A percentile compares a stretch with the other conserved stretches of the same genome.
phyloP scores from a whole-genome alignment of 2,113 vertebrate genomes.

The Toxostoma redivivum region DNA sequence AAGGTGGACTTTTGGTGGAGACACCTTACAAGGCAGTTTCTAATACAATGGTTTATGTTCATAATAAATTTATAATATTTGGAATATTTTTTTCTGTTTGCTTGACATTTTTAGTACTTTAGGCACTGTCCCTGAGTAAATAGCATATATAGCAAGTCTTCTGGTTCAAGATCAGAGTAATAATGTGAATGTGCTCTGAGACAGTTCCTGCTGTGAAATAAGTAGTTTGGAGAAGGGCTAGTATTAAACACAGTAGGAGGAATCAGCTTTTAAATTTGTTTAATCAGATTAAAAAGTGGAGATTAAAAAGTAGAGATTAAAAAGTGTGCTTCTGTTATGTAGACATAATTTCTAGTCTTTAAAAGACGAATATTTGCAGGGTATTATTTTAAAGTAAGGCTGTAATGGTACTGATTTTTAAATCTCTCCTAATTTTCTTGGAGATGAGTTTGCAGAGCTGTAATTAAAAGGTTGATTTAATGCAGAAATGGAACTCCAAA shows the following conservation, averaged over 20 bases:
- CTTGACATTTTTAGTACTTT: background rate
- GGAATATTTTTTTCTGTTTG: background rate
- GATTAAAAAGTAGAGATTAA: conserved; percentile 72
- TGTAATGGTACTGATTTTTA: conserved; percentile 18
- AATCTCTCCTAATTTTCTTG: conserved; percentile 12
- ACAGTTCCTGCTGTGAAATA: conserved; percentile 68
- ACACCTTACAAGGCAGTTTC: background rate
- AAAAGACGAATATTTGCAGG: conserved; percentile 36
- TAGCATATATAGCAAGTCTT: conserved; percentile 12
- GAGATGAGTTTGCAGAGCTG: background rate
- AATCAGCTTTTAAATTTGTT: conserved; percentile 66
- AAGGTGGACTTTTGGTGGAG: background rate
- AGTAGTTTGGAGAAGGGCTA: conserved; percentile 67
- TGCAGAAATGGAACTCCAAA: background rate
- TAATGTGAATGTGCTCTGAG: conserved; percentile 69
- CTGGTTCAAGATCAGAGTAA: conserved; percentile 61
- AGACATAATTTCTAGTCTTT: conserved; percentile 43
- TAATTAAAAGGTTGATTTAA: conserved; percentile 41
- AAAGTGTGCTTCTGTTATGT: conserved; percentile 9
- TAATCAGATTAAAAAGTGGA: conserved; percentile 75
- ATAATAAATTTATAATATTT: conserved; percentile 11
- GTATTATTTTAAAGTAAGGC: conserved; percentile 50
- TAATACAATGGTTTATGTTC: background rate
- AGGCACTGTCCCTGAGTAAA: background rate
- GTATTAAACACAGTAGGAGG: conserved; percentile 63